These are phyloP conservation scores for Diplosoma virens DNA, from an alignment of 23 tunicate species.

Conservation along the genomic window DNA sequence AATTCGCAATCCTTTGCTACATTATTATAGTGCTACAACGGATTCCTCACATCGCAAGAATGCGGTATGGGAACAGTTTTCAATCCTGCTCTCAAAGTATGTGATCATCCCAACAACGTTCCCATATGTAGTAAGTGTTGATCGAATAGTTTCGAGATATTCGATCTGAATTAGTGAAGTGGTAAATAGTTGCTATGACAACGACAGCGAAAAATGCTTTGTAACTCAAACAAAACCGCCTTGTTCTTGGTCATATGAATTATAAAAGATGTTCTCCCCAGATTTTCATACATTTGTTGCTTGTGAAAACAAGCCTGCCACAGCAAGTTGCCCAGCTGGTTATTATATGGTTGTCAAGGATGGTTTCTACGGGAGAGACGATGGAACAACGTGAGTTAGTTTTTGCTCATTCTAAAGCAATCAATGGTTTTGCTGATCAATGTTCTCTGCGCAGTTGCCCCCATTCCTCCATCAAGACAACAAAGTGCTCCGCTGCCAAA, in stretches of 20 bases:
- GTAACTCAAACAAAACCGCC: no score
- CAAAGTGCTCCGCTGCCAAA: slow-evolving; percentile 4
- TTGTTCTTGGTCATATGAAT: no score
- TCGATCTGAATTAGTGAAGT: no score
- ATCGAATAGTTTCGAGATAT: no score
- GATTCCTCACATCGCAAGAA: slow-evolving; percentile 7
- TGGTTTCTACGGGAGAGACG: slow-evolving; percentile 30
- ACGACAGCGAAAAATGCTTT: no score
- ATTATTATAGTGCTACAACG: slow-evolving; percentile 34
- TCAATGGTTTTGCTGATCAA: no score
- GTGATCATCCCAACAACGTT: slow-evolving; percentile 37
- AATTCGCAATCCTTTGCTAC: no score
- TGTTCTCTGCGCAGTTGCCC: no score
- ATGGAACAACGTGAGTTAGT: slow-evolving; percentile 3
- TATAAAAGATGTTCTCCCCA: background rate
- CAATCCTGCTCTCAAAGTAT: slow-evolving; percentile 28
- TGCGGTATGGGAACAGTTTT: slow-evolving; percentile 46
- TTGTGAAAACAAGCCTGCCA: background rate
- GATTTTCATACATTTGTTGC: slow-evolving; percentile 5
- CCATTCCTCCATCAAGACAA: slow-evolving; percentile 3
- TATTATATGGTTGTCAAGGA: background rate
- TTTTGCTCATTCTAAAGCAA: no score
- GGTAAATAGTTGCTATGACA: no score
- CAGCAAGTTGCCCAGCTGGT: slow-evolving; percentile 19
- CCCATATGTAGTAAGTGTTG: slow-evolving; percentile 50